Base-by-base conservation (phyloP, 2,888 invertebrate species). In the Labia minor region DNA sequence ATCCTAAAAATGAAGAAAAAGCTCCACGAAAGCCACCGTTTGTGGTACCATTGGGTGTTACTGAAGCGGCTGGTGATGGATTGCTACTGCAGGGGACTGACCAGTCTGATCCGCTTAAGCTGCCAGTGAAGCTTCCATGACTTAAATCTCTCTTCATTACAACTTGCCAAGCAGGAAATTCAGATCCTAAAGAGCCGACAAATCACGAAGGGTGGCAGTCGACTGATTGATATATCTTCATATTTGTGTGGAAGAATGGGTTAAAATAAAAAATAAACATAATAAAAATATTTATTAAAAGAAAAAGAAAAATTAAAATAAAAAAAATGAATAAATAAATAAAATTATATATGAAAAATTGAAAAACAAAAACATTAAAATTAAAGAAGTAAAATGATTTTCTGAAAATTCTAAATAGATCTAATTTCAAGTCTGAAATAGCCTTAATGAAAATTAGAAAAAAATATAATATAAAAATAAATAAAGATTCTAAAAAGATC, bases 131-230 rank as follows among this genome's bases (percentile, higher is more conserved):
- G 16, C 49, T 49, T 10, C 49, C 49, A 3, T 49, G 49, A 14
- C 49, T 49, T 14, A 49, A 49, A 16, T 49, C 49, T 16, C 66
- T 67, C 21, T 66, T 65, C n/a, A 71, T 70, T 8, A 72, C 69
- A 11, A 72, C 72, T 63, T 71, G 67, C 72, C 73, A 72, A 19
- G 71, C 69, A 8, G 73, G 72, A 66, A 73, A 71, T 19, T 72
- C 70, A 10, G 72, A 72, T 11, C 72, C 72, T 72, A 66, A 4
- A 63, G 26, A 16, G 63, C 21, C 68, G 10, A 49, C 26, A 37
- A 37, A 20, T 61, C 63, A 18, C 49, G 14, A 20, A 63, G 21
- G n/a, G 26, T 2, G 37, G 21, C 10, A 26, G 26, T 26, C 26
- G 6, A 33, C 6, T 4, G 49, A 14, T 14, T n/a, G 49, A n/a